Evolutionary conservation across 2,113 vertebrate species (phyloP).

Genomic region (Peromyscus californicus): DNA sequence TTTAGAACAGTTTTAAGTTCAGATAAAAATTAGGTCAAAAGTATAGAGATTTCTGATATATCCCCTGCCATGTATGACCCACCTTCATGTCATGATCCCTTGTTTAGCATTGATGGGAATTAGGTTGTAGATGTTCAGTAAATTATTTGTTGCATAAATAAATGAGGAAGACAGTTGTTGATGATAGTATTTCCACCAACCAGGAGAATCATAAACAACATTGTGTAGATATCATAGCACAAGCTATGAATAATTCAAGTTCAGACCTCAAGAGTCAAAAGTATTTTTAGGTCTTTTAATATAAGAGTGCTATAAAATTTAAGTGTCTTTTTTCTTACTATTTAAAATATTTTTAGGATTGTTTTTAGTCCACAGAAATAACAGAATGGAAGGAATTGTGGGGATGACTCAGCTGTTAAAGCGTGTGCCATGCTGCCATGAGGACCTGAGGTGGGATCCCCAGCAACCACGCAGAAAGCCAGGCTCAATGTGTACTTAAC

Average conservation of each 20-base stretch:
- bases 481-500: not conserved
- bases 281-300: not conserved
- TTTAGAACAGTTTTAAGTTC: not conserved
- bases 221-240: conserved; percentile 51
- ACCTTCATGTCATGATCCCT: not conserved
- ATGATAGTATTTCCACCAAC: conserved; percentile 19
- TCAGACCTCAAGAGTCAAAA: conserved; percentile 33
- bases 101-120: not conserved
- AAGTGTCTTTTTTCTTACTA: not conserved
- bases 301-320: not conserved
- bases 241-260: conserved; percentile 50
- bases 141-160: not conserved
- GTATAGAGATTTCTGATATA: not conserved
- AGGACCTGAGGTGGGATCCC: not conserved
- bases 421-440: fast-evolving
- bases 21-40: not conserved
- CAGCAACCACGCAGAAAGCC: too few species aligned
- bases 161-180: not conserved
- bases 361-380: not conserved
- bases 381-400: not conserved
- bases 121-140: not conserved
- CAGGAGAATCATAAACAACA: conserved; percentile 61
- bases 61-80: not conserved
- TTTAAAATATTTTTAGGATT: not conserved
- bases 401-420: too few species aligned